These are phyloP conservation scores for Planococcus citri DNA, from an alignment of 1,140 invertebrate genomes.

Conservation along the genomic window DNA sequence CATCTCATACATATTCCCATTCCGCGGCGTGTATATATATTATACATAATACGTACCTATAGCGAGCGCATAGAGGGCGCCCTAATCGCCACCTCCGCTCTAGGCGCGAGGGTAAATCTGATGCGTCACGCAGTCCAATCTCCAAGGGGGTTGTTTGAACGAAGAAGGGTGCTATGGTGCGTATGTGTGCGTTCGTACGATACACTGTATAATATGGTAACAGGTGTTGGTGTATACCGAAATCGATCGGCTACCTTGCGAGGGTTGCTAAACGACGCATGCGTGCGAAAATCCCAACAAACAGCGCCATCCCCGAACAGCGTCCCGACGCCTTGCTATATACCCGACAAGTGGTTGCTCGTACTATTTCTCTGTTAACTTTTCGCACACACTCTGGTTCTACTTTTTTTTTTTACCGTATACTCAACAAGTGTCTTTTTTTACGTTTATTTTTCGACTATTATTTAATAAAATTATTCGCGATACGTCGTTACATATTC, in stretches of 20 bases:
- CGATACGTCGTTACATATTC: not conserved
- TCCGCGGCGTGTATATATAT: no score
- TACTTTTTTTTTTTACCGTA: not conserved
- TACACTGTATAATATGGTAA: slow-evolving; percentile 29
- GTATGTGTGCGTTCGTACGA: not conserved
- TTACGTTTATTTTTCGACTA: not conserved
- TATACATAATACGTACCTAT: no score
- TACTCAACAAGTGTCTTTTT: slow-evolving; percentile 19
- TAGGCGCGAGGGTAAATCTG: not conserved
- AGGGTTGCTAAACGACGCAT: slow-evolving; percentile 20
- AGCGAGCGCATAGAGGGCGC: no score
- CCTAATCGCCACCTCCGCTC: no score
- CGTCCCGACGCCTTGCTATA: slow-evolving; percentile 12
- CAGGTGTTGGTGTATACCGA: slow-evolving; percentile 30
- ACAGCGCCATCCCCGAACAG: slow-evolving; percentile 11
- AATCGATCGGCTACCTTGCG: not conserved
- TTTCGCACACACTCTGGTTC: slow-evolving; percentile 15
- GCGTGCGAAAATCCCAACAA: slow-evolving; percentile 14
- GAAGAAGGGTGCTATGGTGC: no score
- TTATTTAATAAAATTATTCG: not conserved
- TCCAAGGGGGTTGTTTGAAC: not conserved
- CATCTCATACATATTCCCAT: no score
- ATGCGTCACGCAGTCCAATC: slow-evolving; percentile 5
- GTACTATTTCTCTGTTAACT: slow-evolving; percentile 18
- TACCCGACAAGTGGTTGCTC: slow-evolving; percentile 17